Percentiles rank a stretch among this genome's conserved stretches.
phyloP scores from a whole-genome alignment of 2,888 invertebrate genomes.

The Eupithecia insigniata region DNA sequence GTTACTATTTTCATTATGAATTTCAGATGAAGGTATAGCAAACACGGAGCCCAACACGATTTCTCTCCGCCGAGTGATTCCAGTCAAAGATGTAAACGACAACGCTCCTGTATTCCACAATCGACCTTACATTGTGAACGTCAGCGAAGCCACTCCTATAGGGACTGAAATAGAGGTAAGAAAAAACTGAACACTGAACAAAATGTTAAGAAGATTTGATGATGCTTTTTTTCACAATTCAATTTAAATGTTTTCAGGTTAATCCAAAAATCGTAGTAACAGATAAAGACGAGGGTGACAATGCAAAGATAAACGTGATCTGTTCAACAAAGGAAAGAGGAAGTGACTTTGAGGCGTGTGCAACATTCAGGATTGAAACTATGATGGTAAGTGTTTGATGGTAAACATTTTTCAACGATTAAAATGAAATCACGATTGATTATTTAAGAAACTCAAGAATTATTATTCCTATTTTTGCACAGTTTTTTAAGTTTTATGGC shows the following conservation, averaged over 20 bases:
- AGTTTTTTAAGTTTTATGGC: too few relatives aligned
- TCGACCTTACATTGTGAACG: constrained; percentile 88
- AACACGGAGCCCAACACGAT: constrained; percentile 91
- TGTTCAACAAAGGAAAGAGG: constrained; percentile 85
- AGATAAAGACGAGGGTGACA: constrained; percentile 89
- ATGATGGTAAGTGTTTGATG: constrained; percentile 79
- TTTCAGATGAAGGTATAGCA: constrained; percentile 87
- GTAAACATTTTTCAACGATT: background rate
- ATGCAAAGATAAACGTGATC: constrained; percentile 87
- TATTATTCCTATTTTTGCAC: background rate
- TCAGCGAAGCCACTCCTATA: constrained; percentile 87
- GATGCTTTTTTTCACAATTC: too few relatives aligned
- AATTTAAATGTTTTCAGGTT: constrained; percentile 58
- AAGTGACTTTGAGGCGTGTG: constrained; percentile 87
- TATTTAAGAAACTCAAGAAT: too few relatives aligned
- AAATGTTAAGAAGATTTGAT: too few relatives aligned
- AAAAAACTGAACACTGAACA: too few relatives aligned
- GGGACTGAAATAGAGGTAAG: constrained; percentile 85
- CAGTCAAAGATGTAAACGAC: constrained; percentile 91
- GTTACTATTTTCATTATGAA: background rate
- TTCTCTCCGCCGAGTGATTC: constrained; percentile 89
- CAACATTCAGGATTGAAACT: constrained; percentile 87
- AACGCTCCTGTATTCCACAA: constrained; percentile 90
- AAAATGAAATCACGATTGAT: too few relatives aligned
- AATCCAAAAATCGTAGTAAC: constrained; percentile 86